Conservation (phyloP, 1,140 invertebrate species). For the Dendroctonus ponderosae region DNA sequence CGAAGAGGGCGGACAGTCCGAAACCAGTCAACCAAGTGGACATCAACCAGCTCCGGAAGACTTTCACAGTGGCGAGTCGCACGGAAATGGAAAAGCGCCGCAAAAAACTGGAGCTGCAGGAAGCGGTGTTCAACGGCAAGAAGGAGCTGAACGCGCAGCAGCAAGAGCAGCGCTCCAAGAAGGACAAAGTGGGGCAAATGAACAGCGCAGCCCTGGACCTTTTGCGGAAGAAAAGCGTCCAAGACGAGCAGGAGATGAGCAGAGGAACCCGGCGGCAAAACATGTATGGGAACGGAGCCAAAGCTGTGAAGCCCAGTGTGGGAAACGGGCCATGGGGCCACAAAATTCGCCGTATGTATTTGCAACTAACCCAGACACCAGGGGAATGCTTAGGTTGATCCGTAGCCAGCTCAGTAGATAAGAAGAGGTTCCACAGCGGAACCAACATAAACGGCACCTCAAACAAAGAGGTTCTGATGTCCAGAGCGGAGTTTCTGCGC, state of each 20-base stretch:
- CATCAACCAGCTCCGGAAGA: neutral
- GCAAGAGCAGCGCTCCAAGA: neutral
- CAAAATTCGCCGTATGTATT: neutral
- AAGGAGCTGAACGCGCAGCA: neutral
- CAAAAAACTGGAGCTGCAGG: neutral
- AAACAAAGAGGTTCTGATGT: too few species aligned
- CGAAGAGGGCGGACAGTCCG: too few species aligned
- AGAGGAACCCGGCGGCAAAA: constrained; percentile 3
- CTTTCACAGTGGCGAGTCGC: neutral
- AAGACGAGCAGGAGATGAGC: neutral
- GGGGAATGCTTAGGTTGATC: too few species aligned
- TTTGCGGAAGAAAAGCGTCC: neutral
- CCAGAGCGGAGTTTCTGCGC: too few species aligned
- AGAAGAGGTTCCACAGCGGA: too few species aligned
- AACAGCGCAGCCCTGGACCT: neutral
- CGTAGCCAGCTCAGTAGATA: too few species aligned
- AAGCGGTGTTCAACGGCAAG: neutral
- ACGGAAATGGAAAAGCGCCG: neutral
- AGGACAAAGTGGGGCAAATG: neutral
- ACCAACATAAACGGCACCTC: too few species aligned
- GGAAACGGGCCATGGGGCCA: constrained; percentile 1
- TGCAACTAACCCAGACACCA: too few species aligned
- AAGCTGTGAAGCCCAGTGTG: constrained; percentile 1
- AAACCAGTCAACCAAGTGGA: neutral
- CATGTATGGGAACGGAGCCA: constrained; percentile 8